Evolutionary conservation across 1,140 invertebrate genomes (phyloP).

Genomic region (Calephelis virginiensis): DNA sequence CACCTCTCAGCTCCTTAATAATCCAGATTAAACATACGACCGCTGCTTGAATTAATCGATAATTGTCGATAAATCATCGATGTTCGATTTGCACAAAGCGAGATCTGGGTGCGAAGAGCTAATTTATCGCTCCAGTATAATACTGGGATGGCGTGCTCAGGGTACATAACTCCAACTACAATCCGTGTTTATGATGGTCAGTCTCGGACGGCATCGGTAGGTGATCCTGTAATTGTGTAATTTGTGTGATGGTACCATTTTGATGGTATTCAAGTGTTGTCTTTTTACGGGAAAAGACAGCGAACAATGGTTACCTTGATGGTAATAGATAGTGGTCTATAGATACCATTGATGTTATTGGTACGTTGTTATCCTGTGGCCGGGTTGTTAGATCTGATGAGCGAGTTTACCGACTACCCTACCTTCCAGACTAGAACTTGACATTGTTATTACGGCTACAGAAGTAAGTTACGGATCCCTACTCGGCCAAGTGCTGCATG

Average conservation of each 20-base stretch:
- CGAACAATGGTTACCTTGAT: too few relatives aligned
- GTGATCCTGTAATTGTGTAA: constrained; percentile 42
- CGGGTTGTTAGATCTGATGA: too few relatives aligned
- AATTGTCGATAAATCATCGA: constrained; percentile 76
- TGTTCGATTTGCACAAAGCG: constrained; percentile 68
- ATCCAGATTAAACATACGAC: constrained; percentile 67
- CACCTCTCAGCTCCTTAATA: constrained; percentile 50
- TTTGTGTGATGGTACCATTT: constrained; percentile 29
- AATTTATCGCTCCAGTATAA: constrained; percentile 63
- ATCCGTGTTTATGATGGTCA: constrained; percentile 62
- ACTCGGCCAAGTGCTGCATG: too few relatives aligned
- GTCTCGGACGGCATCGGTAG: constrained; percentile 36
- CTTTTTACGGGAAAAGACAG: too few relatives aligned
- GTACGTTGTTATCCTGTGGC: too few relatives aligned
- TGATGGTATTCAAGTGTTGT: too few relatives aligned
- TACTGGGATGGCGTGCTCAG: constrained; percentile 59
- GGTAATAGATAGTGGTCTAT: too few relatives aligned
- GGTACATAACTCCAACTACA: constrained; percentile 58
- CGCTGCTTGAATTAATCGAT: constrained; percentile 78
- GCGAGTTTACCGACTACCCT: too few relatives aligned
- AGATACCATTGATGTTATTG: too few relatives aligned
- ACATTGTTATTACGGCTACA: too few relatives aligned
- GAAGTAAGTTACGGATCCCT: too few relatives aligned
- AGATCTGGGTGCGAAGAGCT: constrained; percentile 67
- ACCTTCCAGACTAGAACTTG: too few relatives aligned